A percentile compares a stretch with the other conserved stretches of the same genome.
phyloP scores from a whole-genome alignment of 2,888 invertebrate species.

The Megamerina dolium region DNA sequence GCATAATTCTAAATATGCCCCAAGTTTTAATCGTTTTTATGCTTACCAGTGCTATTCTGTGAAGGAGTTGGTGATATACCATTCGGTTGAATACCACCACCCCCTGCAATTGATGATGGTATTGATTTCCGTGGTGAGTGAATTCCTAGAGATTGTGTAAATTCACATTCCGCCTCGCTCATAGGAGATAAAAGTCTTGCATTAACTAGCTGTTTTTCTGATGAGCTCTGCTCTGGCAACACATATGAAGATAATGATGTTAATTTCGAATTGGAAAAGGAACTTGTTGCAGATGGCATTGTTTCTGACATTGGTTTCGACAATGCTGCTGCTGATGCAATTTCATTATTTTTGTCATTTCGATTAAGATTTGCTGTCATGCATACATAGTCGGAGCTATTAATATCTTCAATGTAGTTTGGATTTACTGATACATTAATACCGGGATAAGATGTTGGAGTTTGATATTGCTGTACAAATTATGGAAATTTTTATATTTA shows the following conservation, averaged over 20 bases:
- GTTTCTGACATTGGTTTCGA: no score
- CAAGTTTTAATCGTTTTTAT: no score
- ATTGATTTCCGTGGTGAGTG: constrained; percentile 21
- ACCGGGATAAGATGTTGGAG: constrained; percentile 24
- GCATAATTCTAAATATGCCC: no score
- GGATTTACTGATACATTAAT: constrained; percentile 48
- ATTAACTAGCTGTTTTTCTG: not conserved
- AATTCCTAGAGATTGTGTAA: constrained; percentile 20
- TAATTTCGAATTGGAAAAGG: no score
- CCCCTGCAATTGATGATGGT: constrained; percentile 16
- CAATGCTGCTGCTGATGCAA: not conserved
- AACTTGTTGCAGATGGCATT: not conserved
- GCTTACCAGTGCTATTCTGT: constrained; percentile 55
- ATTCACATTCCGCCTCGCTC: constrained; percentile 19
- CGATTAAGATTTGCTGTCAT: constrained; percentile 66
- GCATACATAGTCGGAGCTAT: constrained; percentile 75
- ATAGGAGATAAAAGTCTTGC: constrained; percentile 14
- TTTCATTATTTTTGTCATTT: not conserved
- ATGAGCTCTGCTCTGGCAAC: not conserved
- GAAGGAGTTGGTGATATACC: constrained; percentile 63
- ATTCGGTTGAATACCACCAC: constrained; percentile 17
- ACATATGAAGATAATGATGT: no score
- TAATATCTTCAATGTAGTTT: constrained; percentile 61
- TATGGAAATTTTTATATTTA: not conserved
- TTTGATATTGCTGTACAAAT: constrained; percentile 26